phyloP scores from a whole-genome alignment of 2,888 invertebrate genomes.

The Tinea pellionella region DNA sequence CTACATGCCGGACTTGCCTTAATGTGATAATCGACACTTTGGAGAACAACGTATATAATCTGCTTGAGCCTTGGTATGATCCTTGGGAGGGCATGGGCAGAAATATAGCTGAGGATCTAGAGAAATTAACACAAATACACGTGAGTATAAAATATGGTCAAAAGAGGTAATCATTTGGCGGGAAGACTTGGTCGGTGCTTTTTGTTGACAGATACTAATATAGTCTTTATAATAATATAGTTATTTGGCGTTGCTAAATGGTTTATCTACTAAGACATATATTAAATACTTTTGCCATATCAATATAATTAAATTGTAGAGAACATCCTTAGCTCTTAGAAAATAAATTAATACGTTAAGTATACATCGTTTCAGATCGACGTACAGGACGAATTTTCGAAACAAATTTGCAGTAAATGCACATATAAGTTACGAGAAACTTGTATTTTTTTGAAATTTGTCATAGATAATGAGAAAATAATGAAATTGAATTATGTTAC shows the following conservation, averaged over 20 bases:
- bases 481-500: constrained; percentile 25
- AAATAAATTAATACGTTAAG: no score
- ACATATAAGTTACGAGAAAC: constrained; percentile 33
- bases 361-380: constrained; percentile 33
- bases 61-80: constrained; percentile 19
- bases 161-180: not conserved
- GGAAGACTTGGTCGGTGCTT: not conserved
- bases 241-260: no score
- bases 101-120: constrained; percentile 43
- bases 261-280: no score
- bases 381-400: constrained; percentile 36
- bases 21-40: constrained; percentile 17
- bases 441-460: constrained; percentile 31
- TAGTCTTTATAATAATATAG: no score
- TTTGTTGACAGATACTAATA: no score
- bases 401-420: constrained; percentile 41
- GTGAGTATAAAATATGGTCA: constrained; percentile 23
- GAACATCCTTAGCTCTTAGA: no score
- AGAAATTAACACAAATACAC: constrained; percentile 39
- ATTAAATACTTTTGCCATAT: no score
- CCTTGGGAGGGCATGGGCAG: constrained; percentile 38
- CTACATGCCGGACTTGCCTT: constrained; percentile 44
- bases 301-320: no score
- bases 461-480: constrained; percentile 30
- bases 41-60: constrained; percentile 29